phyloP scores from a whole-genome alignment of 2,888 invertebrate genomes.

The Heteropelma amictum region DNA sequence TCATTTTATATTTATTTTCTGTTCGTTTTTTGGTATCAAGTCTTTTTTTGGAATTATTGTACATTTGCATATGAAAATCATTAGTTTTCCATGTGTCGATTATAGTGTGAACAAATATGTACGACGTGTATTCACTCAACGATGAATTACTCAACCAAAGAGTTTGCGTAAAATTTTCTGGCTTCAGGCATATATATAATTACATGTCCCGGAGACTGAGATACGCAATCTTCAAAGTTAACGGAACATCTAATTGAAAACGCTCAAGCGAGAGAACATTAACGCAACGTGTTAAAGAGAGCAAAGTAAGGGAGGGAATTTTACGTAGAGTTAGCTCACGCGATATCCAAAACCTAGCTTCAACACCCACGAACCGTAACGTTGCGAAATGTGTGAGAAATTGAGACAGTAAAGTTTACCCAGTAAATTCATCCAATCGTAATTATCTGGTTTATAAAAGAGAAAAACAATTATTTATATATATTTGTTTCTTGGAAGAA shows the following conservation, averaged over 20 bases:
- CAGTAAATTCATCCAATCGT: neutral
- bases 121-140: neutral
- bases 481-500: too few species aligned
- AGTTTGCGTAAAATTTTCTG: neutral
- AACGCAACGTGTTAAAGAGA: slow-evolving; percentile 17
- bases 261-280: slow-evolving; percentile 9
- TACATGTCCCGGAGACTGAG: slow-evolving; percentile 7
- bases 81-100: too few species aligned
- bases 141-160: neutral
- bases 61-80: too few species aligned
- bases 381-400: slow-evolving; percentile 20
- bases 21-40: too few species aligned
- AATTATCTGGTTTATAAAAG: neutral
- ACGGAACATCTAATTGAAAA: slow-evolving; percentile 33
- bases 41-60: too few species aligned
- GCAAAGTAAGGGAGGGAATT: neutral
- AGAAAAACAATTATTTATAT: neutral
- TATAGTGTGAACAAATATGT: too few species aligned
- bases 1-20: too few species aligned
- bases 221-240: slow-evolving; percentile 30
- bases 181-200: neutral
- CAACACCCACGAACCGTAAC: slow-evolving; percentile 2
- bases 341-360: slow-evolving; percentile 6
- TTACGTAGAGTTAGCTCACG: slow-evolving; percentile 14
- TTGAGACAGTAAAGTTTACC: slow-evolving; percentile 12